These are phyloP conservation scores for Neopelma chrysocephalum DNA, from an alignment of 2,797 vertebrate genomes.

Conservation along the genomic window DNA sequence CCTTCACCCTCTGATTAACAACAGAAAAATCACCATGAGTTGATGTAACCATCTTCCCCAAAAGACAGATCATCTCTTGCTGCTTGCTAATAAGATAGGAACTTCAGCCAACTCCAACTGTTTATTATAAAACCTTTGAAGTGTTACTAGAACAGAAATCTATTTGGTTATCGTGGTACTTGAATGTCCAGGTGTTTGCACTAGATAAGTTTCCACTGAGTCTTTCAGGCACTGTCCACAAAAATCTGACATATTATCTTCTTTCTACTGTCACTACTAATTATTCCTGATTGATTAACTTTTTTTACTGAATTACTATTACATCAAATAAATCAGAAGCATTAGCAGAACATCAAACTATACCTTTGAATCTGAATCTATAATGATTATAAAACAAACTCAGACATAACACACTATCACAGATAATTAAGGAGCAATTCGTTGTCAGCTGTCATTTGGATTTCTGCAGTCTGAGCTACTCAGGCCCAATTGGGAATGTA, in stretches of 20 bases:
- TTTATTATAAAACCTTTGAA: neutral
- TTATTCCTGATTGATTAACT: constrained; percentile 3
- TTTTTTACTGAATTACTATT: neutral
- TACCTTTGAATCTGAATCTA: neutral
- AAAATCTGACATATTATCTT: neutral
- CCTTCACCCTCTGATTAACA: neutral
- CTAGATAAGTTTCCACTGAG: neutral
- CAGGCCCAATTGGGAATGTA: neutral
- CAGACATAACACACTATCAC: neutral
- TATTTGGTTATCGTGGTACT: neutral
- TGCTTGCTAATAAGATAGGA: neutral
- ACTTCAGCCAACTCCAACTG: neutral
- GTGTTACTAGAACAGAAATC: neutral
- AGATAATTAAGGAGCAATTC: neutral
- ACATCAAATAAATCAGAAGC: neutral
- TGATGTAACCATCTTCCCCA: neutral
- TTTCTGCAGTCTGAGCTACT: neutral
- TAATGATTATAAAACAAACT: neutral
- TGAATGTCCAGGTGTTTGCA: neutral
- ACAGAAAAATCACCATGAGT: neutral
- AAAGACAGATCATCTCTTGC: neutral
- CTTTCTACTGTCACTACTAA: neutral
- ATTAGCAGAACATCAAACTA: neutral
- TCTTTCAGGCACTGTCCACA: neutral
- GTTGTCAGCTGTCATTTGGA: neutral